A percentile compares a stretch with the other conserved stretches of the same genome.
Evolutionary conservation across 2,888 invertebrate genomes (phyloP).

Genomic region (Athalia rosae): DNA sequence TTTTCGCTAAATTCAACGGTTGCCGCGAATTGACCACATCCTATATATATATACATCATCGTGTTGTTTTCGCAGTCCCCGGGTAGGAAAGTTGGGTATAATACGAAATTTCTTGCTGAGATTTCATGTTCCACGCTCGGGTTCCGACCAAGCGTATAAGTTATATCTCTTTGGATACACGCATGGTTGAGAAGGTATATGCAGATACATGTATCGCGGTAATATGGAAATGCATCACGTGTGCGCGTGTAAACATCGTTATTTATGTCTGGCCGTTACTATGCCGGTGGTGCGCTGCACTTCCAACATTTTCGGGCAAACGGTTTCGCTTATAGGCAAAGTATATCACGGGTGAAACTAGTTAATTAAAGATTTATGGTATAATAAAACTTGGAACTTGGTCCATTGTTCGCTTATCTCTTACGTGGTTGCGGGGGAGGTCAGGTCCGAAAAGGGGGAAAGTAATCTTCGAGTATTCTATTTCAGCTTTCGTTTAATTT

Average conservation of each 20-base stretch:
- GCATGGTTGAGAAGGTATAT: background rate
- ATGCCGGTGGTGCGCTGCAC: background rate
- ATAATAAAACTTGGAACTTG: constrained; percentile 27
- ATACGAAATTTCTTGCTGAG: constrained; percentile 1
- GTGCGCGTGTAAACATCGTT: background rate
- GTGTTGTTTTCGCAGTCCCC: background rate
- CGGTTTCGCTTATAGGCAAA: background rate
- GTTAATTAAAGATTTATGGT: constrained; percentile 37
- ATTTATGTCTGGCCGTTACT: background rate
- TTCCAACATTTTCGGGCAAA: constrained; percentile 12
- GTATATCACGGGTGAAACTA: background rate
- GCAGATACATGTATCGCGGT: background rate
- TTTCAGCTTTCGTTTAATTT: background rate
- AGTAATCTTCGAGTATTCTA: constrained; percentile 16
- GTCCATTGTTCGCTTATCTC: constrained; percentile 25
- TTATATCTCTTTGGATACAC: background rate
- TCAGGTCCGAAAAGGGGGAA: constrained; percentile 16
- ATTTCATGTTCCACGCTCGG: constrained; percentile 2
- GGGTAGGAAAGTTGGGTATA: background rate
- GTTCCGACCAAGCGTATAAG: background rate
- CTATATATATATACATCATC: background rate
- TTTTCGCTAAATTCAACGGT: constrained; percentile 7
- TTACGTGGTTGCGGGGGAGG: background rate
- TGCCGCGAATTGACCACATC: background rate
- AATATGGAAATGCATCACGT: constrained; percentile 17